A percentile compares a stretch with the other conserved stretches of the same genome.
phyloP scores from a whole-genome alignment of 1,140 invertebrate species.

The Pogonus chalceus region DNA sequence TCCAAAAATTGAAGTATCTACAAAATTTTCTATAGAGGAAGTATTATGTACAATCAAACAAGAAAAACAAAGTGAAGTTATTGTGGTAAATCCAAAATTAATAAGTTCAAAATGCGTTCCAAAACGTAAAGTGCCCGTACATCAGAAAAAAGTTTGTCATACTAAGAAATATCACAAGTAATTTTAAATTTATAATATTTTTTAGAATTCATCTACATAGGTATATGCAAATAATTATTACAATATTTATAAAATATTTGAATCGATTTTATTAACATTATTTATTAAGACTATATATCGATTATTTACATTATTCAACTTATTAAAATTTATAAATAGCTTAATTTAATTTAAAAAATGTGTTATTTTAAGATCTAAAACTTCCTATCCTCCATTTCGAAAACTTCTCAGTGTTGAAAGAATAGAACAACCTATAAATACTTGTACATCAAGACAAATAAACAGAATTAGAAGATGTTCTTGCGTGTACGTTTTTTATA shows the following conservation, averaged over 20 bases:
- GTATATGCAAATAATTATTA: background rate
- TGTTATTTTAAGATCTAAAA: no score
- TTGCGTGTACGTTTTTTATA: no score
- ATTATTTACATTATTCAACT: slow-evolving; percentile 6
- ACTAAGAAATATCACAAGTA: slow-evolving; percentile 24
- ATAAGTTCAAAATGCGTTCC: slow-evolving; percentile 19
- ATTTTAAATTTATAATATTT: background rate
- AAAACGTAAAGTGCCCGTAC: slow-evolving; percentile 15
- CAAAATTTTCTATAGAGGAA: slow-evolving; percentile 44
- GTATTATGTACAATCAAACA: slow-evolving; percentile 22
- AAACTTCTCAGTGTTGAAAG: no score
- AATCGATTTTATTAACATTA: background rate
- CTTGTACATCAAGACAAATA: no score
- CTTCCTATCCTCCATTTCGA: no score
- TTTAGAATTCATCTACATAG: background rate
- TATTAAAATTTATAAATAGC: slow-evolving; percentile 9
- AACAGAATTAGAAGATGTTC: no score
- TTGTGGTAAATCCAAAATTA: slow-evolving; percentile 35
- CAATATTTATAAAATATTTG: background rate
- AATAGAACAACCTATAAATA: no score
- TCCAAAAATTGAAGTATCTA: slow-evolving; percentile 48
- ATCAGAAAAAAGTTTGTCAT: slow-evolving; percentile 28
- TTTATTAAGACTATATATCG: slow-evolving; percentile 6
- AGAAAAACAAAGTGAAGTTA: slow-evolving; percentile 8
- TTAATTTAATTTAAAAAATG: background rate